Base-by-base conservation (phyloP, 2,797 vertebrate species). In the Enteromius anoplus region DNA sequence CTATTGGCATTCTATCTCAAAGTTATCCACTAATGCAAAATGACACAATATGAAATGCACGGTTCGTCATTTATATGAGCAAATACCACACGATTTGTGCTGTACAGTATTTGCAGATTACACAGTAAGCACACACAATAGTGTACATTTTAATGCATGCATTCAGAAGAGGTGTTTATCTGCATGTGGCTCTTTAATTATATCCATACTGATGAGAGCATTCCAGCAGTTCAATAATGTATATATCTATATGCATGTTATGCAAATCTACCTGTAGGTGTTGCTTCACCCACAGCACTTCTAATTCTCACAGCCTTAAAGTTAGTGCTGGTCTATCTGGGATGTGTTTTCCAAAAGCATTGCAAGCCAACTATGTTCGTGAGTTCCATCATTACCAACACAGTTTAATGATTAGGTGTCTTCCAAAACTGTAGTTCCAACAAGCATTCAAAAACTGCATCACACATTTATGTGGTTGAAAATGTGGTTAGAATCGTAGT, bases 191-290 rank as follows among this genome's bases (percentile, higher is more conserved):
- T 58, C 34, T 75, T 53, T 73, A n/a, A 34, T 34, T 51, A 71
- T 49, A 23, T 49, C 23, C 49, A 53, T 21, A 37, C 19, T 14
- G 32, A 51, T 72, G 69, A 32, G 45, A 49, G 45, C 2, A 11
- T 73, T 53, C 32, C 73, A 42, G 14, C 71, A 14, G 49, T 73
- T 9, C 34, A 17, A 2, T 53, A 1, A 34, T 15, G 40, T n/a
- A n/a, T n/a, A n/a, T 37, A 8, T 58, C 51, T 60, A 23, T 42
- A 53, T 60, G 34, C 7, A 40, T 10, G n/a, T 17, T 17, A 60
- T 75, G 53, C n/a, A 58, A 75, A 75, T 60, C 34, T 75, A n/a
- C 2, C 51, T 53, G 49, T 11, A 34, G 71, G 51, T 55, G 51
- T 53, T 75, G 49, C 21, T 75, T 72, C 45, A 49, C 15, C 15